Evolutionary conservation across 2,797 vertebrate species (phyloP).

Genomic region (Sternarchorhynchus goeldii): DNA sequence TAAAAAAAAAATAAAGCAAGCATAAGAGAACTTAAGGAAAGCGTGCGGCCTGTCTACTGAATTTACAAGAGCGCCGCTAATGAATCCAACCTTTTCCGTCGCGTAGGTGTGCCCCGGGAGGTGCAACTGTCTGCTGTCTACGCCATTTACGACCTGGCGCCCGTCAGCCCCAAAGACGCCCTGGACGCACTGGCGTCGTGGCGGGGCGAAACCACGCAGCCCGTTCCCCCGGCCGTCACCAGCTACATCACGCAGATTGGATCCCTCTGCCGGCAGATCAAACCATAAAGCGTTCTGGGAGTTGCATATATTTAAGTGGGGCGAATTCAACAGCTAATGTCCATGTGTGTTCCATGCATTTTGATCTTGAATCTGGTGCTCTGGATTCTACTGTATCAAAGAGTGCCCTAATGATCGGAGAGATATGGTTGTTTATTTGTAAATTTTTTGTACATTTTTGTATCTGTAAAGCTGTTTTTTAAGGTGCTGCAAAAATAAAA

Average conservation of each 20-base stretch:
- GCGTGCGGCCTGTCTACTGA: not conserved
- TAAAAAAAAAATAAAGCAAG: no score
- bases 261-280: constrained; percentile 72
- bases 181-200: constrained; percentile 81
- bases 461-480: constrained; percentile 15
- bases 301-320: not conserved
- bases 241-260: constrained; percentile 82
- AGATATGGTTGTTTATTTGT: constrained; percentile 6
- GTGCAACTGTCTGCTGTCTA: constrained; percentile 91
- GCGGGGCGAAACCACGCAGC: constrained; percentile 70
- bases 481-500: no score
- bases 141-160: constrained; percentile 86
- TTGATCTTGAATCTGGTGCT: not conserved
- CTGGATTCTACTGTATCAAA: not conserved
- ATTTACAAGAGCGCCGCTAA: not conserved
- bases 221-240: constrained; percentile 78
- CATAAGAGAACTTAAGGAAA: no score
- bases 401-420: not conserved
- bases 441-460: constrained; percentile 45
- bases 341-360: not conserved
- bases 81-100: not conserved
- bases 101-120: constrained; percentile 85
- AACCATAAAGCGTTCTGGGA: constrained; percentile 17
- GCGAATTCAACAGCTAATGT: not conserved
- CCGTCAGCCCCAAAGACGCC: constrained; percentile 83